Base-by-base conservation (phyloP, 2,888 invertebrate species). In the Drosophila anomalata region DNA sequence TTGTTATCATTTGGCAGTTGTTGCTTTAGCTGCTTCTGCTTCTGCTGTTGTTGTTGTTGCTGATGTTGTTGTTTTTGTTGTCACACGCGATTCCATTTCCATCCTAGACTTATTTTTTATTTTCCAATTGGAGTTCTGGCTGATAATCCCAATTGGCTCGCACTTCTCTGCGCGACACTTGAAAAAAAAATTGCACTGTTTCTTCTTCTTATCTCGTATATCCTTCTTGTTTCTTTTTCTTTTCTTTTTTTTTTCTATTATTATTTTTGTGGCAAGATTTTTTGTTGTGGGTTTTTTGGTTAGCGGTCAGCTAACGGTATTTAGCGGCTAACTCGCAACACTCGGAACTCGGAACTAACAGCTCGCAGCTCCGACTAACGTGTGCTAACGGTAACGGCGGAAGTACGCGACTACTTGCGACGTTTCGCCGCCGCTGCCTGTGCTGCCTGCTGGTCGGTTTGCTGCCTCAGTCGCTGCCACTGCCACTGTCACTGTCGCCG, bases 351-450 rank as follows among this genome's bases (percentile, higher is more conserved):
- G 41, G 17, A 42, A 42, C 41, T 42, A 20, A 2, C 39, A n/a
- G n/a, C 36, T 36, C 36, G 57, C 69, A 52, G 59, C 59, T 72
- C 53, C 63, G 72, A 81, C 81, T 85, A 73, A 59, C 84, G 79
- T 86, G 74, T 88, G 87, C 88, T 83, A 83, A 83, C 82, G 82
- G 84, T 80, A 83, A 83, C 82, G 82, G 87, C 82, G 88, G 82
- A 82, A 82, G 84, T 82, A 88, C 82, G 82, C 82, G 82, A 82
- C 82, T 82, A 80, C 88, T 82, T 82, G 79, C 72, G 77, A 77
- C 85, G 61, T 74, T 81, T 79, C 80, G 84, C 84, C 85, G 84
- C 84, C 87, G 78, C 88, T 87, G 74, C 70, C 65, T 48, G 8
- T 24, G 22, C 44, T 20, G 60, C 53, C 60, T 63, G 70, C 66